A percentile compares a stretch with the other conserved stretches of the same genome.
These are phyloP conservation scores for Ceyx margarethae DNA, from an alignment of 2,113 vertebrate species.

Conservation along the genomic window DNA sequence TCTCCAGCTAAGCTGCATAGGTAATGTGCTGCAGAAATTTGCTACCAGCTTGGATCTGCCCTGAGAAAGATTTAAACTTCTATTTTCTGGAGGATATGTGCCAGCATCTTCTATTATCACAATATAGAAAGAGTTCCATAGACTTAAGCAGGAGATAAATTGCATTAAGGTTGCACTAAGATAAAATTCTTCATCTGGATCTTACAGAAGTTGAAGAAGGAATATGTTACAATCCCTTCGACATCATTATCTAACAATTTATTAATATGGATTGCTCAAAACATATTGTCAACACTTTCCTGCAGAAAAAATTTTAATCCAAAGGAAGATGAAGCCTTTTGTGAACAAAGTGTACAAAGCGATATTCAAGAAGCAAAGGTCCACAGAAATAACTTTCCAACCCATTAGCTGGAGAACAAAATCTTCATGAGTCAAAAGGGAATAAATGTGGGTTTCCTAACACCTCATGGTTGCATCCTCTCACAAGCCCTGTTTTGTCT, in stretches of 20 bases:
- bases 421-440: not conserved
- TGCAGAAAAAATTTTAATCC: not conserved
- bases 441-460: not conserved
- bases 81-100: not conserved
- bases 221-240: not conserved
- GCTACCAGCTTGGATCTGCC: not conserved
- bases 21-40: not conserved
- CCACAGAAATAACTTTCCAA: not conserved
- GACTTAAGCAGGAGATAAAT: not conserved
- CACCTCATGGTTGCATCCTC: not conserved
- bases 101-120: not conserved
- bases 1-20: not conserved
- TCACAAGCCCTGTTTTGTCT: not conserved
- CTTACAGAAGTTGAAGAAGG: not conserved
- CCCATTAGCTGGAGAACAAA: not conserved
- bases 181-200: not conserved
- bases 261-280: not conserved
- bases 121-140: not conserved
- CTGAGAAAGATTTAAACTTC: not conserved
- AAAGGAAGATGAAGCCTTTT: not conserved
- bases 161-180: not conserved
- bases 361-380: not conserved
- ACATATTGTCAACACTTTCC: not conserved
- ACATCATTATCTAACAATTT: not conserved
- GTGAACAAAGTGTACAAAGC: not conserved